Conservation (phyloP, 2,888 invertebrate genomes). For the Temnothorax ravouxi region DNA sequence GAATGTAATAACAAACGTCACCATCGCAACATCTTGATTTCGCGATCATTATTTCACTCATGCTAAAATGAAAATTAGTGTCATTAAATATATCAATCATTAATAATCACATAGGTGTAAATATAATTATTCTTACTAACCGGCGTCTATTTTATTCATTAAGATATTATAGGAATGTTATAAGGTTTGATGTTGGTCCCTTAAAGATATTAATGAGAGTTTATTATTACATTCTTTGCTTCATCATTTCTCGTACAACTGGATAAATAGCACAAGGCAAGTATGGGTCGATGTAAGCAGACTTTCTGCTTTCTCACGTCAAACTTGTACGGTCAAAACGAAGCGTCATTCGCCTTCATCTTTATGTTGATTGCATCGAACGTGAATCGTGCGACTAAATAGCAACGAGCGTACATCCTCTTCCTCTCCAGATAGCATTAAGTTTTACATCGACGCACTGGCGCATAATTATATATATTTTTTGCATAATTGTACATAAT, state of each 20-base stretch:
- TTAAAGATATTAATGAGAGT: slow-evolving; percentile 73
- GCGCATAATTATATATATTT: slow-evolving; percentile 44
- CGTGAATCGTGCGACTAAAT: slow-evolving; percentile 63
- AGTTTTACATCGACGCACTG: slow-evolving; percentile 52
- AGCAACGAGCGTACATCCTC: slow-evolving; percentile 56
- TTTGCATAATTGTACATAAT: background rate
- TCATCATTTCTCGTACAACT: slow-evolving; percentile 85
- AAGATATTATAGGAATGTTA: slow-evolving; percentile 33
- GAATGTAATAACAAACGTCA: slow-evolving; percentile 75
- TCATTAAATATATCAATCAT: background rate
- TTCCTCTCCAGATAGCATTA: slow-evolving; percentile 71
- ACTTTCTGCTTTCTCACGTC: slow-evolving; percentile 67
- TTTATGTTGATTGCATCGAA: slow-evolving; percentile 72
- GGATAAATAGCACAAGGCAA: slow-evolving; percentile 86
- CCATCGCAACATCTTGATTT: slow-evolving; percentile 25
- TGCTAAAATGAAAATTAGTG: background rate
- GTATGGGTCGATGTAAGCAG: slow-evolving; percentile 81
- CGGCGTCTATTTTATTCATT: slow-evolving; percentile 29
- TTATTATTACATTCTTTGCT: slow-evolving; percentile 82
- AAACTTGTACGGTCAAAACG: slow-evolving; percentile 57
- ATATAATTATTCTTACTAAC: slow-evolving; percentile 34
- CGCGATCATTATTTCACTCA: background rate
- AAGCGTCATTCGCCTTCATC: slow-evolving; percentile 65
- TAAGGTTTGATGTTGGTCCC: slow-evolving; percentile 47
- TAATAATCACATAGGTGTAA: slow-evolving; percentile 28